phyloP scores from a whole-genome alignment of 1,140 invertebrate species.

The Scaptodrosophila lebanonensis region DNA sequence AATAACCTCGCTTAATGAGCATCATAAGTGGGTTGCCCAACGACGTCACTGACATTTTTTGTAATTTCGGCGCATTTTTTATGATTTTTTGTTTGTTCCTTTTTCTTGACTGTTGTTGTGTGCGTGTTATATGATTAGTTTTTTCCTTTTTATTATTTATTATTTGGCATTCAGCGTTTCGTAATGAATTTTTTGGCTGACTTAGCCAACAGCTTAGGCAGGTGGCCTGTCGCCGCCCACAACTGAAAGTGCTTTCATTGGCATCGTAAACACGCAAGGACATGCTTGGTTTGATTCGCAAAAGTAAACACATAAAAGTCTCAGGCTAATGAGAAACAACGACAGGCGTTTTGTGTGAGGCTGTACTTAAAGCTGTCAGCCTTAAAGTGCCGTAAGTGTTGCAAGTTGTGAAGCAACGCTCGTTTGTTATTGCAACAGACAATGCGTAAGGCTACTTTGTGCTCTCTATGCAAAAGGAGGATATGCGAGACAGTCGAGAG shows the following conservation, averaged over 20 bases:
- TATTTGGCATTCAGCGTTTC: constrained; percentile 42
- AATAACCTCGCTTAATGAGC: constrained; percentile 71
- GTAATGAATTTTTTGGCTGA: constrained; percentile 1
- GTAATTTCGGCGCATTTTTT: constrained; percentile 15
- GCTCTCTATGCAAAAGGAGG: constrained; percentile 51
- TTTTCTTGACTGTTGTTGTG: background rate
- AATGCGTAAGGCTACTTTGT: constrained; percentile 58
- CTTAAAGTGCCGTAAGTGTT: constrained; percentile 21
- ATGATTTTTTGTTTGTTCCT: constrained; percentile 19
- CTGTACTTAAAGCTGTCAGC: constrained; percentile 35
- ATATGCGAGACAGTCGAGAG: constrained; percentile 70
- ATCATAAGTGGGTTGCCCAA: constrained; percentile 61
- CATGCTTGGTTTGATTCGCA: constrained; percentile 30
- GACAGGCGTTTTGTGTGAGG: constrained; percentile 24
- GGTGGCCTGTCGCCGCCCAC: background rate
- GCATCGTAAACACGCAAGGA: constrained; percentile 49
- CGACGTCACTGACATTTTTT: constrained; percentile 2
- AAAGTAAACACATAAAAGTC: constrained; percentile 27
- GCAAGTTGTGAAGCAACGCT: constrained; percentile 30
- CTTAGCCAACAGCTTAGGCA: too few relatives aligned
- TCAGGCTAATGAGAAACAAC: constrained; percentile 15
- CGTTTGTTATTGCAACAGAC: constrained; percentile 59
- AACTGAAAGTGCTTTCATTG: background rate
- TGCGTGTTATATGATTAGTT: constrained; percentile 19
- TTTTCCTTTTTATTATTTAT: constrained; percentile 59